Evolutionary conservation across 2,888 invertebrate genomes (phyloP).

Genomic region (Chloroclystis v-ata): DNA sequence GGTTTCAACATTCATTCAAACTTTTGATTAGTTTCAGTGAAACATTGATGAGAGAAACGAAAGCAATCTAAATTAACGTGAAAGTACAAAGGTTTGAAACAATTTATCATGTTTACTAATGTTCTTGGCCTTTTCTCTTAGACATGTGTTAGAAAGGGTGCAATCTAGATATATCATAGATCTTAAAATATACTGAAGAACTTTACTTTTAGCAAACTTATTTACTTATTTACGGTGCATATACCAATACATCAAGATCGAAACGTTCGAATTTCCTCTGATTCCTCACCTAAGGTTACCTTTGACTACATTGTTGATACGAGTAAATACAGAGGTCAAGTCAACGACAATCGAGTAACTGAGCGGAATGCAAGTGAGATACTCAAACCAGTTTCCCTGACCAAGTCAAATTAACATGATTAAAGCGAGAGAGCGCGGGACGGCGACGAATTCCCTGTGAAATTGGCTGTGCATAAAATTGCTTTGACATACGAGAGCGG

Average conservation of each 20-base stretch:
- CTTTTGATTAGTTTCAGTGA: conserved; percentile 31
- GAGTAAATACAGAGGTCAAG: conserved; percentile 21
- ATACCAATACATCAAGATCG: no score
- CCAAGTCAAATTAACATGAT: conserved; percentile 9
- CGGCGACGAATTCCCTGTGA: not conserved
- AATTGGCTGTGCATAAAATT: conserved; percentile 3
- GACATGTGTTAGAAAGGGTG: conserved; percentile 9
- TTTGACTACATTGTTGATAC: no score
- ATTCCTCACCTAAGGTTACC: no score
- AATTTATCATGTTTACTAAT: conserved; percentile 58
- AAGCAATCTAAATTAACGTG: conserved; percentile 34
- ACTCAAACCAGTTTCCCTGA: conserved; percentile 5
- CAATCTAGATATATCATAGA: no score
- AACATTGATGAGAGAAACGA: conserved; percentile 47
- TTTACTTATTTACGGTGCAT: no score
- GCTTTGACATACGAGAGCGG: conserved; percentile 2
- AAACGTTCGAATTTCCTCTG: no score
- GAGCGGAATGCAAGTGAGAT: not conserved
- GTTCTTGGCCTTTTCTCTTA: conserved; percentile 36
- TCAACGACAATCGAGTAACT: not conserved
- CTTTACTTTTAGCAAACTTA: no score
- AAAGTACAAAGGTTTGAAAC: conserved; percentile 45
- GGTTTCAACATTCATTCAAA: conserved; percentile 23
- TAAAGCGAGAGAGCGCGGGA: not conserved
- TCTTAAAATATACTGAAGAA: no score